Conservation (phyloP, 2,797 vertebrate genomes). For the Hafferia zeledoni region DNA sequence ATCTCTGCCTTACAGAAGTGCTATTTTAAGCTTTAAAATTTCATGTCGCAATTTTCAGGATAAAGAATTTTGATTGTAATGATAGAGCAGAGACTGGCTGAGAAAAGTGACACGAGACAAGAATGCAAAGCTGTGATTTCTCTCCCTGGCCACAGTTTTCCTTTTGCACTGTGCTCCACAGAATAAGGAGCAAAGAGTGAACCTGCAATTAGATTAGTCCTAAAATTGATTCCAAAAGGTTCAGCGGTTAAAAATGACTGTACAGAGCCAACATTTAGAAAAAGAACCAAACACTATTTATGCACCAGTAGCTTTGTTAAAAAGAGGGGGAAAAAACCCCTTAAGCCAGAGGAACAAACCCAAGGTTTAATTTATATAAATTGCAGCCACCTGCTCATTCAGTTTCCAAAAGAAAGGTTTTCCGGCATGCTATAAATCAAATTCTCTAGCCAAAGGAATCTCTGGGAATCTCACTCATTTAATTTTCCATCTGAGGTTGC, state of each 20-base stretch:
- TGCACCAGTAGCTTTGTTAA: conserved; percentile 18
- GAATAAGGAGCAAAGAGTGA: not conserved
- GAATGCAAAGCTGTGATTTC: conserved; percentile 27
- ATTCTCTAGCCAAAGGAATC: not conserved
- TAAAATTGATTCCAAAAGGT: conserved; percentile 44
- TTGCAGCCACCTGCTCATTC: conserved; percentile 48
- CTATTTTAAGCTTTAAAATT: conserved; percentile 43
- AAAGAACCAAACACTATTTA: not conserved
- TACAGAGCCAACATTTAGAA: not conserved
- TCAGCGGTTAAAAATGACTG: conserved; percentile 40
- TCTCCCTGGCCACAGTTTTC: not conserved
- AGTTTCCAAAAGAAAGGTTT: conserved; percentile 35
- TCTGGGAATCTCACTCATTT: not conserved
- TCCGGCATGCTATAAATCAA: conserved; percentile 26
- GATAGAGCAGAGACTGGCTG: conserved; percentile 8
- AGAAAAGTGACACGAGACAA: not conserved
- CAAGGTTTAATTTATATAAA: conserved; percentile 59
- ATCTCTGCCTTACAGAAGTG: conserved; percentile 33
- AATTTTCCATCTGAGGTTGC: conserved; percentile 8
- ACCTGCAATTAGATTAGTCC: conserved; percentile 45
- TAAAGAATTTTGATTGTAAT: conserved; percentile 59
- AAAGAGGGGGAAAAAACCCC: not conserved
- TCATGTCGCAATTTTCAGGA: conserved; percentile 13
- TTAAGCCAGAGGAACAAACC: not conserved
- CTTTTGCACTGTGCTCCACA: not conserved